phyloP scores from a whole-genome alignment of 2,888 invertebrate species.

The Callyntrura guangdongensis region DNA sequence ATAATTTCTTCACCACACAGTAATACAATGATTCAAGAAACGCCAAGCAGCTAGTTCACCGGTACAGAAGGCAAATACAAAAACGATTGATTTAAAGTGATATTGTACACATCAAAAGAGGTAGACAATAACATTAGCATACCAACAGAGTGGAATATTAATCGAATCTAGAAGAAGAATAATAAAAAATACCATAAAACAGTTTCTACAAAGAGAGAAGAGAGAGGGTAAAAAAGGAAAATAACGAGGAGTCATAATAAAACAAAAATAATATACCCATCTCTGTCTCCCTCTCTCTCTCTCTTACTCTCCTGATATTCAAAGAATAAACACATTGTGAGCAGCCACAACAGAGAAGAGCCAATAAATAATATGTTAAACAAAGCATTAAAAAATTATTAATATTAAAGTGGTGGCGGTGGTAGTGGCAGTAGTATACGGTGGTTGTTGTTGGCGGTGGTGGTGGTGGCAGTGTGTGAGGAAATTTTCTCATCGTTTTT shows the following conservation, averaged over 20 bases:
- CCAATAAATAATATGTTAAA: constrained; percentile 36
- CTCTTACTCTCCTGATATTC: no score
- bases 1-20: background rate
- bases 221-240: background rate
- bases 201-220: background rate
- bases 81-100: constrained; percentile 37
- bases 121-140: background rate
- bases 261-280: background rate
- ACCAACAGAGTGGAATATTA: no score
- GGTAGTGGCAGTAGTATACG: background rate
- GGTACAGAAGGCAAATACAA: background rate
- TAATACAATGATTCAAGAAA: no score
- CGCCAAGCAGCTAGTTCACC: constrained; percentile 15
- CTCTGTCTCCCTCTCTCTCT: no score
- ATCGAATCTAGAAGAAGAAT: no score
- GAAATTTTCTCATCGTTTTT: constrained; percentile 74
- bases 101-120: background rate
- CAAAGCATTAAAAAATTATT: constrained; percentile 35
- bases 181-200: no score
- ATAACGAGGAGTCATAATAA: background rate
- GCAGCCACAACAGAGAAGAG: background rate
- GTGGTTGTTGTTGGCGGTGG: background rate
- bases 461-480: constrained; percentile 32
- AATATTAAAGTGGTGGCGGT: constrained; percentile 12
- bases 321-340: background rate